phyloP scores from a whole-genome alignment of 2,888 invertebrate genomes.

The Ormyrus nitidulus region DNA sequence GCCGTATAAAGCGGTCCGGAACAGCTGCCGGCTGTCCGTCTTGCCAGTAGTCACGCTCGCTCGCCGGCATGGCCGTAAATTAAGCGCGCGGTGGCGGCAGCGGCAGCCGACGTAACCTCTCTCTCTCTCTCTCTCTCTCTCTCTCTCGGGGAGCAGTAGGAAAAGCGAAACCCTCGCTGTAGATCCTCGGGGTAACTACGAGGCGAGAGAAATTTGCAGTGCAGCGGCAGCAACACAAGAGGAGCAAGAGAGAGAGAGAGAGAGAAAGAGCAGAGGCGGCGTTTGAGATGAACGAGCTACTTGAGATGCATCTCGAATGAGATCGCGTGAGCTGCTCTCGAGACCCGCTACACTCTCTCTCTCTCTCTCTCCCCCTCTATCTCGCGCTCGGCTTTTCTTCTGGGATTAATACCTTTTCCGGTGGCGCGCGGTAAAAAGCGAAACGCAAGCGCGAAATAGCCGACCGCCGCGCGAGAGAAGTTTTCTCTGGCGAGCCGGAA shows the following conservation, averaged over 20 bases:
- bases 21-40: conserved; percentile 48
- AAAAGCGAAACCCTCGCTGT: conserved; percentile 19
- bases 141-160: background rate
- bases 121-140: background rate
- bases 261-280: background rate
- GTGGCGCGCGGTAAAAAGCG: conserved; percentile 33
- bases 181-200: conserved; percentile 20
- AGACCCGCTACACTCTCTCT: conserved; percentile 5
- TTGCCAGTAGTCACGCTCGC: conserved; percentile 11
- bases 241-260: background rate
- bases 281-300: conserved; percentile 60
- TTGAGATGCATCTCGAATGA: conserved; percentile 63
- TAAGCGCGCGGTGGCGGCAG: conserved; percentile 18
- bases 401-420: conserved; percentile 60
- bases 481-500: conserved; percentile 28
- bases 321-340: conserved; percentile 53
- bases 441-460: conserved; percentile 9
- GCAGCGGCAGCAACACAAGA: background rate
- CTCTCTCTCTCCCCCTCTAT: background rate
- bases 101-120: background rate
- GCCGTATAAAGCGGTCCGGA: conserved; percentile 37
- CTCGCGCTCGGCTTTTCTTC: conserved; percentile 54
- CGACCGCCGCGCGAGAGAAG: background rate
- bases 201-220: conserved; percentile 43
- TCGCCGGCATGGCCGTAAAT: conserved; percentile 42